Evolutionary conservation across 23 tunicate species (phyloP).

Genomic region (Styela plicata): DNA sequence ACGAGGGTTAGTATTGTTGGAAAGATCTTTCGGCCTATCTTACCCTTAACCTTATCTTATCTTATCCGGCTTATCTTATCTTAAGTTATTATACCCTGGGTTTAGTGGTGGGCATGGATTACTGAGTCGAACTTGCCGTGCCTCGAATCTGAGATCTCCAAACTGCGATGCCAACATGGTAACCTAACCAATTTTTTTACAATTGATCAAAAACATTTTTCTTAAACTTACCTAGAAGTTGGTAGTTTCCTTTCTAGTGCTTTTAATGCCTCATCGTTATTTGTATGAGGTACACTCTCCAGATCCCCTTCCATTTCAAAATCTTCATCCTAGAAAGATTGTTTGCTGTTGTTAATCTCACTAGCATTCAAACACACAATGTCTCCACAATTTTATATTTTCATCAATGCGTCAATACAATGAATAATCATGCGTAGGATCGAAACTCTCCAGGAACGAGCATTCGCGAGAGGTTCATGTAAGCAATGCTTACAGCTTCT

Average conservation of each 20-base stretch:
- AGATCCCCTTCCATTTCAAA: conserved; percentile 66
- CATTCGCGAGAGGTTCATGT: not conserved
- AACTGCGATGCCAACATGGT: too few species aligned
- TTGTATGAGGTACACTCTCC: conserved; percentile 77
- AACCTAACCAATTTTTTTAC: too few species aligned
- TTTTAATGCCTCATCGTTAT: conserved; percentile 92
- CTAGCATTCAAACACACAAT: not conserved
- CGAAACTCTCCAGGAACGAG: not conserved
- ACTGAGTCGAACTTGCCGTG: too few species aligned
- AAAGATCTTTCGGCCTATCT: too few species aligned
- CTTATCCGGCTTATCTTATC: too few species aligned
- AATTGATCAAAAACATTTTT: too few species aligned
- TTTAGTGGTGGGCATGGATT: too few species aligned
- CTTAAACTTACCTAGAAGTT: conserved; percentile 60
- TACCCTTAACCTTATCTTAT: too few species aligned
- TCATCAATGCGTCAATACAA: not conserved
- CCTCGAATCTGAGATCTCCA: too few species aligned
- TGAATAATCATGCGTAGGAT: not conserved
- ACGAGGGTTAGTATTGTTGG: too few species aligned
- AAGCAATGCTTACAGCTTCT: too few species aligned
- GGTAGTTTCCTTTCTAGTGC: conserved; percentile 89
- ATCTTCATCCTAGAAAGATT: conserved; percentile 47
- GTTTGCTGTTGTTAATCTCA: not conserved
- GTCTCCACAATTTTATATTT: not conserved
- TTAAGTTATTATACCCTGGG: too few species aligned